Percentiles rank a stretch among this genome's conserved stretches.
These are phyloP conservation scores for Camponotus fellah DNA, from an alignment of 2,888 invertebrate species.

Conservation along the genomic window DNA sequence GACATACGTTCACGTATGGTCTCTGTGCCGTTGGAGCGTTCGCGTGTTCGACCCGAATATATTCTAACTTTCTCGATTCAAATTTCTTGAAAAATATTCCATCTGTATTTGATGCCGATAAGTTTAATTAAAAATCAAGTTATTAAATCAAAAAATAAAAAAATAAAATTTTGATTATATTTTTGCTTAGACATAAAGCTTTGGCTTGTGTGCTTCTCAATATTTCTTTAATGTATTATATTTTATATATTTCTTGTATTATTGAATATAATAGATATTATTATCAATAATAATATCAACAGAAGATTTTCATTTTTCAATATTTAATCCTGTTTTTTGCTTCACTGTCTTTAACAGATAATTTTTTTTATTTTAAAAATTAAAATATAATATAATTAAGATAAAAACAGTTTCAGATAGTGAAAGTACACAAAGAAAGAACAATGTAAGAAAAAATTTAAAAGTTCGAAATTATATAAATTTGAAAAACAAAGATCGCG, in stretches of 20 bases:
- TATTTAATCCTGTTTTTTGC: background rate
- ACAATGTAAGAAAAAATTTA: background rate
- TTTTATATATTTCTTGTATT: background rate
- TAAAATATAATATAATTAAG: background rate
- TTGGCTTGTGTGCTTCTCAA: background rate
- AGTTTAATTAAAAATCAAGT: background rate
- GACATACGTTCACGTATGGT: constrained; percentile 70
- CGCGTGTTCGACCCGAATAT: constrained; percentile 60
- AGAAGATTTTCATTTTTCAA: background rate
- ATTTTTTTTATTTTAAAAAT: background rate
- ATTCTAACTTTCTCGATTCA: constrained; percentile 53
- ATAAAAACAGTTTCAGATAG: background rate
- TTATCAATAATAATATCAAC: background rate
- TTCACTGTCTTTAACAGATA: background rate
- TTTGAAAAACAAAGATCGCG: background rate
- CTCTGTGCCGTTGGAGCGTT: constrained; percentile 61
- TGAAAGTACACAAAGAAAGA: background rate
- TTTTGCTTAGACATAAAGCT: background rate
- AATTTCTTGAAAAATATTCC: background rate
- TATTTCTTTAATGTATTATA: background rate
- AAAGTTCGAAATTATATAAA: background rate
- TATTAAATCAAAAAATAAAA: background rate
- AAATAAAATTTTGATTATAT: background rate
- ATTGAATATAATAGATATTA: background rate
- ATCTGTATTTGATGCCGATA: background rate